Conservation (phyloP, 2,797 vertebrate genomes). For the Microcaecilia unicolor region DNA sequence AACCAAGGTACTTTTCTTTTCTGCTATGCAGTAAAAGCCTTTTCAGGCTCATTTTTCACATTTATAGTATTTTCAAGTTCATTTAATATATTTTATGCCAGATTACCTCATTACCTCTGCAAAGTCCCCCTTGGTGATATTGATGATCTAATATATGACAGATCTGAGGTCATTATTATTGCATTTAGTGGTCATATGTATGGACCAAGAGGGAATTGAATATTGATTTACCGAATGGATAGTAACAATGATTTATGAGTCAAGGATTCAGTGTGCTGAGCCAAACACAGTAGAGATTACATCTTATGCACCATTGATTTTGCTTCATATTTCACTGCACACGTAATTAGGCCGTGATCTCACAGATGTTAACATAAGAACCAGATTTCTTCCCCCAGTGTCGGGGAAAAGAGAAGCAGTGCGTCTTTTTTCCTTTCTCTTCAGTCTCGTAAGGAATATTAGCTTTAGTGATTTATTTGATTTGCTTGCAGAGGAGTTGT, state of each 20-base stretch:
- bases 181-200: constrained; percentile 73
- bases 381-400: constrained; percentile 14
- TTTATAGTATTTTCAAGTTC: constrained; percentile 26
- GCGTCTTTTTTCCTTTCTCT: background rate
- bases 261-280: constrained; percentile 56
- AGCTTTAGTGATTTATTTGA: too few species aligned
- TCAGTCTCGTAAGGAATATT: too few species aligned
- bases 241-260: constrained; percentile 80
- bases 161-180: constrained; percentile 66
- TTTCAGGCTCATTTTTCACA: constrained; percentile 14
- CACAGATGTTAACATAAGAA: constrained; percentile 30
- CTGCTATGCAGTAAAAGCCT: constrained; percentile 4
- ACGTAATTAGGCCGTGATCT: constrained; percentile 29
- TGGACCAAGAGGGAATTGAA: constrained; percentile 75
- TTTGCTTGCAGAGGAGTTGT: too few species aligned
- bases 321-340: constrained; percentile 41
- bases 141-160: constrained; percentile 57
- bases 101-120: constrained; percentile 37
- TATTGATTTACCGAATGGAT: constrained; percentile 81
- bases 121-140: constrained; percentile 44
- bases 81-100: constrained; percentile 29
- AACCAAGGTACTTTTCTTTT: too few species aligned
- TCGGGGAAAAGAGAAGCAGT: too few species aligned
- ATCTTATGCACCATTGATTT: constrained; percentile 48
- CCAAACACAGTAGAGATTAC: constrained; percentile 46